Evolutionary conservation across 2,888 invertebrate genomes (phyloP), one percentile per base, ranked within the genome.

Genomic region (Trimorus sp.): DNA sequence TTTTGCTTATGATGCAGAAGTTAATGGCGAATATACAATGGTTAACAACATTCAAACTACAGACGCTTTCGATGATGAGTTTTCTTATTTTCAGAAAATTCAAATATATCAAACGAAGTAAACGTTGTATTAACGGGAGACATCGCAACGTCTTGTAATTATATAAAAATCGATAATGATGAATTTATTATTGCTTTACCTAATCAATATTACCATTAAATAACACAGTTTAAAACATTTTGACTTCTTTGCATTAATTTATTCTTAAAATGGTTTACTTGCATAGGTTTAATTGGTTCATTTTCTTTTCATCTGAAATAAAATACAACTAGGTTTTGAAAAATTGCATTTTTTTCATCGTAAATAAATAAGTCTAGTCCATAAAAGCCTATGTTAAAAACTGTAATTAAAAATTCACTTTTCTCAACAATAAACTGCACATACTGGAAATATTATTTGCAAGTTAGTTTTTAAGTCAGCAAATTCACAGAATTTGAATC

Each of bases 1-100:
- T 58, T 74, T 79, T 54, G 42, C 74, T 49, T 26, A 45, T 48
- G 79, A 79, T 45, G 6, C 12, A 45, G 7, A 7, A 0, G 48
- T n/a, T 38, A 26, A 56, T 36, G 53, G 37, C 45, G 65, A 74
- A 38, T 59, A 45, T 38, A 58, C 65, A 51, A 1, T 70, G 15
- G 58, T 68, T 15, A 45, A 73, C 38, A 26, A 8, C 37, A 56
- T 73, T 40, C 9, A 53, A n/a, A 60, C 53, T 40, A 26, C 15
- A n/a, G 42, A 71, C n/a, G 49, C 14, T 8, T 51, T 66, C 42
- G 48, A n/a, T 2, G 48, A 56, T 36, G 36, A 56, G 12, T 56
- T 36, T 56, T 26, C 54, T 37, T 37, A 56, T 56, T 56, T 56
- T 6, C 11, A 37, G 37, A 36, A 7, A 56, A 37, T 56, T 12